Evolutionary conservation across 2,888 invertebrate species (phyloP).

Genomic region (Omphaloscelis lunosa): DNA sequence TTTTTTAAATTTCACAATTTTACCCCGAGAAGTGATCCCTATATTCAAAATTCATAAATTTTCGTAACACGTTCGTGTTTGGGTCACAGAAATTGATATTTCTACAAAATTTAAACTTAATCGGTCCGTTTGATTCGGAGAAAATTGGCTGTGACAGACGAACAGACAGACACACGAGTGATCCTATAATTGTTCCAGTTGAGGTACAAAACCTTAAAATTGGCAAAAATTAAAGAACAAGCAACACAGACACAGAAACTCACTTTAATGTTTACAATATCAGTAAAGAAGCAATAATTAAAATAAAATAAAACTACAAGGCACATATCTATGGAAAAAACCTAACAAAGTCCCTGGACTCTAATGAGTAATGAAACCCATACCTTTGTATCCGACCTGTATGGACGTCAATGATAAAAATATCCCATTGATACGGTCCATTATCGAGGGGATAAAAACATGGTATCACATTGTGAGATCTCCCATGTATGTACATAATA

Average conservation of each 20-base stretch:
- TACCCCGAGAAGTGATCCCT: no score
- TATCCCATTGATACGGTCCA: constrained; percentile 47
- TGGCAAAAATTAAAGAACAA: no score
- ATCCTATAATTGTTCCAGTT: no score
- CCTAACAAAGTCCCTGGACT: not conserved
- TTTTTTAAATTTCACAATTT: no score
- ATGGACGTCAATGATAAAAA: constrained; percentile 49
- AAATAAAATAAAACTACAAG: not conserved
- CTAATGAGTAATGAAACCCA: constrained; percentile 22
- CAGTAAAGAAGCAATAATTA: not conserved
- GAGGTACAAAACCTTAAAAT: no score
- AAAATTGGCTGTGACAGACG: no score
- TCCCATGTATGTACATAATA: constrained; percentile 48
- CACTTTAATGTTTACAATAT: not conserved
- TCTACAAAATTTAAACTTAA: no score
- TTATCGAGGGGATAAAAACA: constrained; percentile 62
- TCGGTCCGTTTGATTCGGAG: no score
- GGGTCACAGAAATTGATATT: no score
- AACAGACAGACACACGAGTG: no score
- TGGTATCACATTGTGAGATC: constrained; percentile 64
- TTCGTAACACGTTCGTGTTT: no score
- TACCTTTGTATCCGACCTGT: constrained; percentile 21
- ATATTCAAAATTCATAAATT: no score
- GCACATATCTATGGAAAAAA: not conserved
- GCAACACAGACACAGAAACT: not conserved